Evolutionary conservation across 2,113 vertebrate species (phyloP).

Genomic region (Forbesichthys agassizii): DNA sequence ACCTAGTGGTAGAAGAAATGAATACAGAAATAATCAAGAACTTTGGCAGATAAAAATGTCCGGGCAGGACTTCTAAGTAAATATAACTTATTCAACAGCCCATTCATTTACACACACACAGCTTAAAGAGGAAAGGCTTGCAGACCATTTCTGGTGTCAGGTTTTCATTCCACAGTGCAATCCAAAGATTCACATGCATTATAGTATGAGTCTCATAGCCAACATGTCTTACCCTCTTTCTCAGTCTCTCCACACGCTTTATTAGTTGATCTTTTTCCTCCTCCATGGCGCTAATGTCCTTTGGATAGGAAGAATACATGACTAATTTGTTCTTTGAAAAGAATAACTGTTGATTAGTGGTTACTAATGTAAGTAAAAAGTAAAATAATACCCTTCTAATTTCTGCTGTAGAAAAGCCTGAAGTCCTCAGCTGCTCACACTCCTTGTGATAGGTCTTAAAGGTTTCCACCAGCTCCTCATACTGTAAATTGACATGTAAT

Average conservation of each 20-base stretch:
- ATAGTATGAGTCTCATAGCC: conserved; percentile 38
- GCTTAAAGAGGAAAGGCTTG: conserved; percentile 60
- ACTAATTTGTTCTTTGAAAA: too few species aligned
- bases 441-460: conserved; percentile 97
- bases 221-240: conserved; percentile 86
- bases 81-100: conserved; percentile 50
- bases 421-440: conserved; percentile 91
- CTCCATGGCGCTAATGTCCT: conserved; percentile 97
- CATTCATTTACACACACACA: conserved; percentile 40
- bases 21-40: conserved; percentile 32
- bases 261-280: conserved; percentile 95
- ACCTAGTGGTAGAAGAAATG: conserved; percentile 82
- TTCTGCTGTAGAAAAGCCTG: conserved; percentile 93
- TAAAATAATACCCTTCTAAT: conserved; percentile 85
- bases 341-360: too few species aligned
- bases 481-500: conserved; percentile 72
- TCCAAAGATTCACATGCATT: conserved; percentile 65
- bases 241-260: conserved; percentile 94
- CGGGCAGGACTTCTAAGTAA: conserved; percentile 38
- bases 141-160: conserved; percentile 72
- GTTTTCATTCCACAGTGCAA: conserved; percentile 81
- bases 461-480: conserved; percentile 93
- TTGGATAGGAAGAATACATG: conserved; percentile 32
- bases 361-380: too few species aligned
- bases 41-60: conserved; percentile 9